phyloP scores from a whole-genome alignment of 2,888 invertebrate species.

The Panorpa germanica region DNA sequence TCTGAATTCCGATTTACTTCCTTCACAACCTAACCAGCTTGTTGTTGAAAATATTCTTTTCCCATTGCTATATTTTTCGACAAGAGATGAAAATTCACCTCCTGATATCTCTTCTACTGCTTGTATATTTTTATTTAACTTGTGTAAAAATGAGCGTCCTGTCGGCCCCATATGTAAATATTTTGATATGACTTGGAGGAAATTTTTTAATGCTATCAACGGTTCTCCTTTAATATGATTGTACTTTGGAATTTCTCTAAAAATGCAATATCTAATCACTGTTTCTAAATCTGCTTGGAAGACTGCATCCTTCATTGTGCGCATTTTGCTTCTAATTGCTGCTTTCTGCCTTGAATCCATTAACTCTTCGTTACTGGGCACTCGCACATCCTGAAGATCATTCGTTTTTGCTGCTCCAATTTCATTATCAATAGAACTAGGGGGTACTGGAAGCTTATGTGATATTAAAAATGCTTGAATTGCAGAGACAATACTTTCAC shows the following conservation, averaged over 20 bases:
- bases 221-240: constrained; percentile 50
- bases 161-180: constrained; percentile 63
- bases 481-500: no score
- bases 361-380: constrained; percentile 19
- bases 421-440: constrained; percentile 7
- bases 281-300: constrained; percentile 80
- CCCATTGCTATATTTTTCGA: no score
- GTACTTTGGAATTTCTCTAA: constrained; percentile 61
- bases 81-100: constrained; percentile 37
- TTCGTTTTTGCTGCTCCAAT: constrained; percentile 7
- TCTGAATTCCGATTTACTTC: constrained; percentile 52
- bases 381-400: neutral
- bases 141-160: constrained; percentile 42
- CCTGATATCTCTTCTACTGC: constrained; percentile 34
- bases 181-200: constrained; percentile 46
- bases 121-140: constrained; percentile 31
- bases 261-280: constrained; percentile 63
- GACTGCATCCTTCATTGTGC: constrained; percentile 31
- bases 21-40: constrained; percentile 65
- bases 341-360: constrained; percentile 19
- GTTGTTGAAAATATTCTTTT: constrained; percentile 21
- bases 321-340: constrained; percentile 17
- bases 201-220: constrained; percentile 52
- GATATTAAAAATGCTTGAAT: constrained; percentile 31
- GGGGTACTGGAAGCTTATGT: no score